Base-by-base conservation (phyloP, 2,888 invertebrate species). In the Amblyteles armatorius region DNA sequence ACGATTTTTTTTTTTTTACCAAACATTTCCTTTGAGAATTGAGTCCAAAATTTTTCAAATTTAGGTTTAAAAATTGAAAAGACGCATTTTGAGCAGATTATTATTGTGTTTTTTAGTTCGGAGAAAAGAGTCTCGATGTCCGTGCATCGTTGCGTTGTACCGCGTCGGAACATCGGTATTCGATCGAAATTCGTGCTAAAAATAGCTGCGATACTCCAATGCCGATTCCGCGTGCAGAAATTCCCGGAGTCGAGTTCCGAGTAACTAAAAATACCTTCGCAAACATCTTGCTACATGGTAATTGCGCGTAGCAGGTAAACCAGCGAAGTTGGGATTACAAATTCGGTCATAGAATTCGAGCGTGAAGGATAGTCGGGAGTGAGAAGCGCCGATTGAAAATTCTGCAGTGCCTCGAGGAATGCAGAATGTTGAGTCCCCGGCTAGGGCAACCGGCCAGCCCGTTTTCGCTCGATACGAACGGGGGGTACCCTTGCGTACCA, bases 401-500 rank as follows among this genome's bases (percentile, higher is more conserved):
- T 84, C 84, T 82, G 84, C 84, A 82, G 78, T 82, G 84, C 84
- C 82, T 79, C 78, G 79, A 84, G 84, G 84, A 84, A 84, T 84
- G 84, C 84, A 79, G 84, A 84, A 79, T 71, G 84, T 82, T 82
- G 84, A 84, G 82, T 84, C 82, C 65, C 78, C 79, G 48, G 84
- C 69, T 82, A 69, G 84, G 74, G 74, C 84, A 82, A 79, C 78
- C 69, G 79, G 74, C 74, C 84, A 82, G 84, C 84, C 82, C 79
- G 84, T 82, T 81, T 79, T 82, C 84, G 84, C 84, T 84, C 84
- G 84, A 84, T 84, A 84, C 78, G 65, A 81, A 73, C 63, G 72
- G 60, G 52, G 67, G 60, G 78, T 81, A 79, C 55, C 84, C 71
- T 50, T 68, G 84, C 60, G 80, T 82, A 79, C 82, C 84, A 71